Conservation (phyloP, 2,797 vertebrate species). For the Artibeus jamaicensis region DNA sequence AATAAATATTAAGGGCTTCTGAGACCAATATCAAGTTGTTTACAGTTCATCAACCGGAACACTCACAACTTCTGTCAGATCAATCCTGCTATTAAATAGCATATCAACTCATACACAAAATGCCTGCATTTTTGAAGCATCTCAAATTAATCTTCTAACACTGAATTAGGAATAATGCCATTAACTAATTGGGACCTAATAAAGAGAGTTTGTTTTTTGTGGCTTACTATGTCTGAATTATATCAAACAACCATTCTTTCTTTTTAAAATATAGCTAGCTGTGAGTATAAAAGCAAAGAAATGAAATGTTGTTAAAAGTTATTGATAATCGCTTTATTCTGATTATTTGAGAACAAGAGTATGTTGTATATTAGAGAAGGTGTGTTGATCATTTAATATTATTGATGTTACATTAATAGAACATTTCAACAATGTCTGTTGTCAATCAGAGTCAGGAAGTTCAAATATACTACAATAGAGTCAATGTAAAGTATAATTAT, state of each 20-base stretch:
- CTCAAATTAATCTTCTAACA: slow-evolving; percentile 45
- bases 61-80: slow-evolving; percentile 53
- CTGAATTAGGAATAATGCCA: slow-evolving; percentile 10
- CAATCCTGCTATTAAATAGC: slow-evolving; percentile 41
- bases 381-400: neutral
- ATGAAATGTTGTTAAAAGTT: neutral
- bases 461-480: neutral
- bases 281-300: neutral
- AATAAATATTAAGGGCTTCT: slow-evolving; percentile 62
- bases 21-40: slow-evolving; percentile 52
- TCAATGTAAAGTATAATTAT: neutral
- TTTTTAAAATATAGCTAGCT: neutral
- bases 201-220: neutral
- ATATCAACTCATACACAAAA: neutral
- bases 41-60: slow-evolving; percentile 32
- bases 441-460: neutral
- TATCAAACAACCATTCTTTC: neutral
- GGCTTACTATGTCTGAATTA: neutral
- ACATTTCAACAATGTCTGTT: neutral
- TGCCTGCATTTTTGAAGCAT: slow-evolving; percentile 8
- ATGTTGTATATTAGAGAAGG: neutral
- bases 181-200: slow-evolving; percentile 7
- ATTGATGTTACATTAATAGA: neutral
- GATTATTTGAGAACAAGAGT: neutral
- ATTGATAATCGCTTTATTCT: neutral